phyloP scores from a whole-genome alignment of 2,113 vertebrate genomes.

The Charina bottae region DNA sequence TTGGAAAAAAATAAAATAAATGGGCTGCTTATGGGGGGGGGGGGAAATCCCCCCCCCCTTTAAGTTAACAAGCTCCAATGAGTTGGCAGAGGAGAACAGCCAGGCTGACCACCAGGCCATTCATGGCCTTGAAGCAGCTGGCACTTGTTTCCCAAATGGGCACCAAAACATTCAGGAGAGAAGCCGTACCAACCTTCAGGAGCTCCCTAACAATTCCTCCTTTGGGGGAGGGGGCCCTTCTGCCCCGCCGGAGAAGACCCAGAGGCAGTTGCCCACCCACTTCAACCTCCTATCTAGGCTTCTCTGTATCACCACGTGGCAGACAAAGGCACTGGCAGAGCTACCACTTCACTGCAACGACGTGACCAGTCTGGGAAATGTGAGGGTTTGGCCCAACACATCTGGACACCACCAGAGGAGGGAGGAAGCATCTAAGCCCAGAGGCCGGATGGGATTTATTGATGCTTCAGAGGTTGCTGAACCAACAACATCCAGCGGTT shows the following conservation, averaged over 20 bases:
- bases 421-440: background rate
- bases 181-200: background rate
- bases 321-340: background rate
- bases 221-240: background rate
- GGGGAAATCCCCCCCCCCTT: background rate
- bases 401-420: background rate
- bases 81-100: background rate
- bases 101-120: background rate
- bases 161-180: background rate
- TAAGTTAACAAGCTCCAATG: background rate
- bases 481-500: background rate
- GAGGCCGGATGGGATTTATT: background rate
- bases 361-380: background rate
- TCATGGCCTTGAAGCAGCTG: background rate
- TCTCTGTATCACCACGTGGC: background rate
- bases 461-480: background rate
- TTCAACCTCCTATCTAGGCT: background rate
- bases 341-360: background rate
- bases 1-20: constrained; percentile 24
- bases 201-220: background rate
- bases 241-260: background rate
- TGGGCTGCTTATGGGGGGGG: background rate
- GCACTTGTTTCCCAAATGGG: background rate
- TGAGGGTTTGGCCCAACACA: background rate
- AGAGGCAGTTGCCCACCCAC: background rate